Evolutionary conservation across 2,797 vertebrate genomes (phyloP).

Genomic region (Taeniopygia guttata): DNA sequence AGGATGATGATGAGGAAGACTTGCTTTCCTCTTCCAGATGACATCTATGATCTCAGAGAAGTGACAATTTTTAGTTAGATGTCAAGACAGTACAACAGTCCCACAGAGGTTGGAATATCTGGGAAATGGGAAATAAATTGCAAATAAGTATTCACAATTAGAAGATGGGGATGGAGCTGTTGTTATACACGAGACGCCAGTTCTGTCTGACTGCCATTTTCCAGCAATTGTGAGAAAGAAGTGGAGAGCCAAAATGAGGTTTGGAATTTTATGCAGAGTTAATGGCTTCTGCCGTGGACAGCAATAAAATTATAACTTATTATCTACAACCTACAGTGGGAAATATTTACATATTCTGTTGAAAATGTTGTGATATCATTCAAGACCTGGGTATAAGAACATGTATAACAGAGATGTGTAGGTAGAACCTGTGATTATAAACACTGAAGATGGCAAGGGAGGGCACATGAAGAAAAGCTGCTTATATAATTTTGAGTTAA

Average conservation of each 20-base stretch:
- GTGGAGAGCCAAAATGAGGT: background rate
- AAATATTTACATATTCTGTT: background rate
- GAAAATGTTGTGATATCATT: background rate
- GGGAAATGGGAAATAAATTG: background rate
- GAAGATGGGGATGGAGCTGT: background rate
- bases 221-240: background rate
- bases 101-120: background rate
- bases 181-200: background rate
- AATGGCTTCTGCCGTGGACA: background rate
- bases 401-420: background rate
- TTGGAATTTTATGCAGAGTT: background rate
- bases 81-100: background rate
- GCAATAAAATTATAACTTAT: background rate
- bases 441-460: background rate
- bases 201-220: background rate
- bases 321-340: background rate
- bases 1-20: background rate
- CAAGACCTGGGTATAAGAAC: background rate
- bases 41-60: background rate
- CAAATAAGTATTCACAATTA: background rate
- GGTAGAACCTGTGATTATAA: background rate
- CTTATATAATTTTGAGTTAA: slow-evolving; percentile 27
- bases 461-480: background rate
- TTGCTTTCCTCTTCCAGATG: background rate
- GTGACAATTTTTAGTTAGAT: background rate